Evolutionary conservation across 1,140 invertebrate genomes (phyloP).

Genomic region (Elymnias hypermnestra): DNA sequence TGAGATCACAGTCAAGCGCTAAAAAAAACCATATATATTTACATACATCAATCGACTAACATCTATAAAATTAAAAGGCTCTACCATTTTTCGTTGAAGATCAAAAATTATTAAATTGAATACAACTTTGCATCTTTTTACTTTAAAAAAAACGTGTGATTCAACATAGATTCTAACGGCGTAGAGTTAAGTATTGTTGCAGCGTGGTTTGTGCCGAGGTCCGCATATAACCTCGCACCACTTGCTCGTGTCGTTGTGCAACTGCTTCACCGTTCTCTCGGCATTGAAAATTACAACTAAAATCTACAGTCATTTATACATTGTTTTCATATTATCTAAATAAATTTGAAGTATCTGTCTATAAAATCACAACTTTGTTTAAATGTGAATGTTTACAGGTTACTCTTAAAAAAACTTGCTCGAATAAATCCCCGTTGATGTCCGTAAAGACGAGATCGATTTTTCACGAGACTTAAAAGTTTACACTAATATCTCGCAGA

Average conservation of each 20-base stretch:
- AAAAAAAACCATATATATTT: no score
- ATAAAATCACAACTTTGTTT: no score
- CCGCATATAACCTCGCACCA: constrained; percentile 60
- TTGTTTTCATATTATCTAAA: neutral
- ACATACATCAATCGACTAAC: no score
- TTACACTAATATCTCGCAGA: no score
- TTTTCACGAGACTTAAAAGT: no score
- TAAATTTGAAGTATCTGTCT: no score
- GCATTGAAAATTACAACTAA: constrained; percentile 41
- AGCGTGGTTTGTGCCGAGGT: constrained; percentile 32
- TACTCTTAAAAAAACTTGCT: no score
- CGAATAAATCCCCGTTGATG: no score
- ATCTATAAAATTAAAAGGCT: no score
- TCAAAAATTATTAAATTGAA: neutral
- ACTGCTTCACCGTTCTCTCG: constrained; percentile 53
- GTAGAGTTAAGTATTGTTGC: constrained; percentile 4
- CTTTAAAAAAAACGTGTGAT: constrained; percentile 6
- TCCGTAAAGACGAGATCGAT: no score
- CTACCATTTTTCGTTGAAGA: no score
- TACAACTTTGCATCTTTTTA: neutral
- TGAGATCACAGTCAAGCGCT: no score
- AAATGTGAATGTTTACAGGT: neutral
- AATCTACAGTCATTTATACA: constrained; percentile 13
- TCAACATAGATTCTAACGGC: constrained; percentile 19
- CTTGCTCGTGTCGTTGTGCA: constrained; percentile 43